phyloP scores from a whole-genome alignment of 2,113 vertebrate species.

The Henicopernis longicauda region DNA sequence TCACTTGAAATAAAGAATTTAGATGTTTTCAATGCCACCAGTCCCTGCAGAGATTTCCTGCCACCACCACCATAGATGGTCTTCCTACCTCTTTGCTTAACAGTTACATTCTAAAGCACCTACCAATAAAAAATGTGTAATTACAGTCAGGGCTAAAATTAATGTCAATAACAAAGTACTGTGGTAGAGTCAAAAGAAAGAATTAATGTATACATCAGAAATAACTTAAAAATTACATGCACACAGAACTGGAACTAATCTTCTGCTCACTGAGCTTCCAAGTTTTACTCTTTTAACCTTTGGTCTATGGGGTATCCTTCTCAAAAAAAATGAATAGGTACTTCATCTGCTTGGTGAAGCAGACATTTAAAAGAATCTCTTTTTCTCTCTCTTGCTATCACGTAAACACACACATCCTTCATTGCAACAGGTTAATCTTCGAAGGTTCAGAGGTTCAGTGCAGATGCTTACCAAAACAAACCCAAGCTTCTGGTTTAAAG shows the following conservation, averaged over 20 bases:
- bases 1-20: background rate
- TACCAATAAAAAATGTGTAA: background rate
- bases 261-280: background rate
- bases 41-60: background rate
- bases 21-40: background rate
- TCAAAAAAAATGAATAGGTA: background rate
- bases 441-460: background rate
- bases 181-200: background rate
- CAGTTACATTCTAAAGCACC: background rate
- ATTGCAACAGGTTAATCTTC: background rate
- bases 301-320: background rate
- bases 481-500: background rate
- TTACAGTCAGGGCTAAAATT: background rate
- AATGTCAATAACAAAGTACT: background rate
- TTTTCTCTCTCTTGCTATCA: background rate
- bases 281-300: background rate
- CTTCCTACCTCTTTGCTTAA: background rate
- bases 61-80: background rate
- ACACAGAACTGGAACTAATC: background rate
- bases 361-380: background rate
- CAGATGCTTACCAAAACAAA: background rate
- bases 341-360: background rate
- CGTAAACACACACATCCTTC: background rate
- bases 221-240: background rate
- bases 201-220: background rate